Percentiles rank a stretch among this genome's conserved stretches.
Conservation (phyloP, 2,113 vertebrate genomes). For the Heterotis niloticus region DNA sequence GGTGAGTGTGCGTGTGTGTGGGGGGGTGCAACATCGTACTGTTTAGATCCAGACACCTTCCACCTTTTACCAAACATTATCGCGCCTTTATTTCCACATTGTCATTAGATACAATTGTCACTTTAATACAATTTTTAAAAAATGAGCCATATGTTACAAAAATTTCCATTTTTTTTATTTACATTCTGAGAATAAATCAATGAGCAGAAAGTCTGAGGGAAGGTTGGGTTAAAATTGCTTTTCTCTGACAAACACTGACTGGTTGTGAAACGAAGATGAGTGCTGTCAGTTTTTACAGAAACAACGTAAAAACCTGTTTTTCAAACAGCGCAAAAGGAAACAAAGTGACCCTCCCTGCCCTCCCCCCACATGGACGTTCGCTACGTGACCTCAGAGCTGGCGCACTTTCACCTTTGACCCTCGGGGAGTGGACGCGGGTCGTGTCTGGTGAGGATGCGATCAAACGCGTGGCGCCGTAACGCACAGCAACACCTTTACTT, state of each 20-base stretch:
- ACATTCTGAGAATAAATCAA: conserved; percentile 56
- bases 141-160: conserved; percentile 56
- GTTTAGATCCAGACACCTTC: too few relatives aligned
- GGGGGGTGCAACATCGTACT: too few relatives aligned
- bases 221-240: conserved; percentile 30
- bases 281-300: neutral
- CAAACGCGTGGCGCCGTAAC: too few relatives aligned
- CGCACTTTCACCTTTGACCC: too few relatives aligned
- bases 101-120: neutral
- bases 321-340: neutral
- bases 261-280: conserved; percentile 22
- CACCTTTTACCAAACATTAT: neutral
- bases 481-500: too few relatives aligned
- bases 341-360: neutral
- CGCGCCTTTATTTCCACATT: neutral
- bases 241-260: conserved; percentile 19
- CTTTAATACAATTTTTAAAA: neutral
- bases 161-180: conserved; percentile 64
- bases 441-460: too few relatives aligned
- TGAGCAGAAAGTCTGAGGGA: conserved; percentile 35
- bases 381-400: neutral
- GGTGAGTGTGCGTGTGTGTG: neutral
- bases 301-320: neutral
- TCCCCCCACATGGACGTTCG: too few relatives aligned
- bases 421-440: too few relatives aligned